A percentile compares a stretch with the other conserved stretches of the same genome.
Evolutionary conservation across 2,113 vertebrate genomes (phyloP).

Genomic region (Steatornis caripensis): DNA sequence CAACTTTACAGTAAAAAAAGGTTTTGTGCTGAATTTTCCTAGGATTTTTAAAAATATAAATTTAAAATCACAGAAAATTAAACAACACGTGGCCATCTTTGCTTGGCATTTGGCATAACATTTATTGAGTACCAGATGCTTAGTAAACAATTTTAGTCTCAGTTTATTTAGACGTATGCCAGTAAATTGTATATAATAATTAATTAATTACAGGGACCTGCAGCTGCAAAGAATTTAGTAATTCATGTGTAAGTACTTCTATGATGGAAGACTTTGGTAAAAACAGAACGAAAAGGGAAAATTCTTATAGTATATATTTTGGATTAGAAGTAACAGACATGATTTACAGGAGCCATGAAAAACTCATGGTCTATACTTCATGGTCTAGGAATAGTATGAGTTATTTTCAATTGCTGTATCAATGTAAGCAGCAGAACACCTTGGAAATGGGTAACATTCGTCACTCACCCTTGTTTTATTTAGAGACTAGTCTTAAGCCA

Average conservation of each 20-base stretch:
- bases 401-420: not conserved
- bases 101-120: not conserved
- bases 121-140: not conserved
- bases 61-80: not conserved
- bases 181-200: not conserved
- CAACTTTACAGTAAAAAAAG: not conserved
- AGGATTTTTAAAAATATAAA: not conserved
- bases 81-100: not conserved
- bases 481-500: not conserved
- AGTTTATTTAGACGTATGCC: not conserved
- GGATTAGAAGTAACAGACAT: not conserved
- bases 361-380: not conserved
- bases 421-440: not conserved
- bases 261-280: not conserved
- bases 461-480: slow-evolving; percentile 16
- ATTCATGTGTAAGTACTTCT: not conserved
- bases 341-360: not conserved
- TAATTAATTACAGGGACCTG: not conserved
- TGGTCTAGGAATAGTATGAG: not conserved
- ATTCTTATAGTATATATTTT: not conserved
- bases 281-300: not conserved
- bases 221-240: not conserved
- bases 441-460: slow-evolving; percentile 1
- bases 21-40: not conserved
- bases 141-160: not conserved